These are phyloP conservation scores for Eledona agricola DNA, from an alignment of 2,888 invertebrate genomes.

Conservation along the genomic window DNA sequence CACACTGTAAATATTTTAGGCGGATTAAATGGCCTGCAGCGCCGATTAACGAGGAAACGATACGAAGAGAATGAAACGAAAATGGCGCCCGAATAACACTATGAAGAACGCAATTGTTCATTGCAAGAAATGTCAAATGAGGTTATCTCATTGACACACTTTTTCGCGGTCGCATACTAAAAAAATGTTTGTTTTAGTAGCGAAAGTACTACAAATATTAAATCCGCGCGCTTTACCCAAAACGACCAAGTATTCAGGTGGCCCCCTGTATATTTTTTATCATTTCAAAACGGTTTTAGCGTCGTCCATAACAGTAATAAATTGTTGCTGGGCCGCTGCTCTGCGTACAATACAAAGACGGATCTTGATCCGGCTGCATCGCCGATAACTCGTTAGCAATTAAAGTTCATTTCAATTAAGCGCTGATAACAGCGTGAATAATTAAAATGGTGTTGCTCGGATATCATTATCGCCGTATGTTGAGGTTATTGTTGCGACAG, in stretches of 20 bases:
- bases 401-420: constrained; percentile 34
- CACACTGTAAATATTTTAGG: no score
- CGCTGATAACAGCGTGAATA: constrained; percentile 30
- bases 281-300: not conserved
- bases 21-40: no score
- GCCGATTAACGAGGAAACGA: constrained; percentile 5
- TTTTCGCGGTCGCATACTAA: constrained; percentile 52
- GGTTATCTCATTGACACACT: constrained; percentile 57
- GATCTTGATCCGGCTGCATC: constrained; percentile 4
- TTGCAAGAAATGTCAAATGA: constrained; percentile 50
- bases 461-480: constrained; percentile 20
- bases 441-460: constrained; percentile 32
- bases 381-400: constrained; percentile 32
- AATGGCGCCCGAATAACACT: constrained; percentile 7
- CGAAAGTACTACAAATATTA: constrained; percentile 14
- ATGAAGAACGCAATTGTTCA: constrained; percentile 42
- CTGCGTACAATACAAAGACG: no score
- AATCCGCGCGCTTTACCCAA: not conserved
- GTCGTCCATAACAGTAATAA: no score
- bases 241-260: constrained; percentile 1
- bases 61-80: constrained; percentile 15
- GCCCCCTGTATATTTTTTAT: not conserved
- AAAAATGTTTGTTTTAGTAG: constrained; percentile 37
- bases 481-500: constrained; percentile 8
- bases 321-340: no score